Percentiles rank a stretch among this genome's conserved stretches.
Evolutionary conservation across 1,140 invertebrate species (phyloP).

Genomic region (Pseudachorutes palmiensis): DNA sequence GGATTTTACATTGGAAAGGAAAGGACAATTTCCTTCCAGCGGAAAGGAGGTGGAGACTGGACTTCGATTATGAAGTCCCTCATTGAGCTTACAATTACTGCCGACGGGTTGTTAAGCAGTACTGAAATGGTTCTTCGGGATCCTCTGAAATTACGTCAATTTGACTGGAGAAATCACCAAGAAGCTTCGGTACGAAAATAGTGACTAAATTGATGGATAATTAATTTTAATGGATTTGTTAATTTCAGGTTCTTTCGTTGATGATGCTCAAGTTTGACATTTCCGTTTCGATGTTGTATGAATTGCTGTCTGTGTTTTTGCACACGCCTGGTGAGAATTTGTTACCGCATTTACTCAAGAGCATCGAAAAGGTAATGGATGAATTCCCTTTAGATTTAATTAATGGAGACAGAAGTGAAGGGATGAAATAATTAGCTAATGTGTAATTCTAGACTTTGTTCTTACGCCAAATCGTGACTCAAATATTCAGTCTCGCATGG

Average conservation of each 20-base stretch:
- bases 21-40: neutral
- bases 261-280: constrained; percentile 27
- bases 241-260: constrained; percentile 28
- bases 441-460: no score
- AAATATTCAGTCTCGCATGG: no score
- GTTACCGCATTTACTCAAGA: neutral
- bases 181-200: constrained; percentile 14
- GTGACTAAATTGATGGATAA: neutral
- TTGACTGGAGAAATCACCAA: constrained; percentile 13
- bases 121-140: constrained; percentile 6
- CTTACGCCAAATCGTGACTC: no score
- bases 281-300: constrained; percentile 25
- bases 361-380: neutral
- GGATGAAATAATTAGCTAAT: no score
- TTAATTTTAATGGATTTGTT: neutral
- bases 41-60: neutral
- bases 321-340: constrained; percentile 23
- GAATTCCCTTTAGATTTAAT: constrained; percentile 6
- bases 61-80: neutral
- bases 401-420: neutral
- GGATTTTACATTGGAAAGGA: neutral
- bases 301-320: constrained; percentile 28
- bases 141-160: constrained; percentile 20
- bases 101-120: neutral
- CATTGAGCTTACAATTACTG: neutral